A percentile compares a stretch with the other conserved stretches of the same genome.
Evolutionary conservation across 2,888 invertebrate species (phyloP).

Genomic region (Hetaerina titia): DNA sequence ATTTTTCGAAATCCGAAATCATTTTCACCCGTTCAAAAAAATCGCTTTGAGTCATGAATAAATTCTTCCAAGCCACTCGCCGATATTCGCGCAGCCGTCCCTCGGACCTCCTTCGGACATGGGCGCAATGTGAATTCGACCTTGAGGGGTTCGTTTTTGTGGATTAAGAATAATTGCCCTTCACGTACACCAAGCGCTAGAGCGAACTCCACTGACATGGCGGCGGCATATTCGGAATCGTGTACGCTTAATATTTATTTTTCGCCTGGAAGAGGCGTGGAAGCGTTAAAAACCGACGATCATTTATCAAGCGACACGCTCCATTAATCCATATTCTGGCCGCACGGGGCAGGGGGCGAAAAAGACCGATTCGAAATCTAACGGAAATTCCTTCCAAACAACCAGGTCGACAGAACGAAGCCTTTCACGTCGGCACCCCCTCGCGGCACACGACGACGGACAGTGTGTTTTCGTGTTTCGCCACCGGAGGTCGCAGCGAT

Average conservation of each 20-base stretch:
- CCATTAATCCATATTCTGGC: conserved; percentile 57
- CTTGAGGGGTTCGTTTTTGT: neutral
- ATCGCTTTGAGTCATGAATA: neutral
- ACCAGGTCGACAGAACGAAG: conserved; percentile 25
- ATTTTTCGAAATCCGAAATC: neutral
- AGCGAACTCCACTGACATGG: neutral
- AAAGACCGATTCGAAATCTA: conserved; percentile 13
- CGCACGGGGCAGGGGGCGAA: neutral
- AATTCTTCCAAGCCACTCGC: neutral
- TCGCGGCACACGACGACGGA: neutral
- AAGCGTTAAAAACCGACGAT: conserved; percentile 22
- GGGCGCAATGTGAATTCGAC: neutral
- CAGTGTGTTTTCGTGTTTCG: neutral
- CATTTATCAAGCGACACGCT: conserved; percentile 56
- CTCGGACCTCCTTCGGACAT: neutral
- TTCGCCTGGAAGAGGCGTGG: conserved; percentile 16
- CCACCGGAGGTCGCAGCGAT: conserved; percentile 1
- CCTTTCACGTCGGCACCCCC: neutral
- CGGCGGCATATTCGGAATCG: neutral
- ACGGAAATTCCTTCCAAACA: neutral
- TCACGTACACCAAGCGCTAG: neutral
- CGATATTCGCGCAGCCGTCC: neutral
- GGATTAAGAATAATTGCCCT: conserved; percentile 35
- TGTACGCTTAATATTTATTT: neutral
- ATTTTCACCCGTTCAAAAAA: neutral